Base-by-base conservation (phyloP, 2,113 vertebrate species). In the Limanda limanda region DNA sequence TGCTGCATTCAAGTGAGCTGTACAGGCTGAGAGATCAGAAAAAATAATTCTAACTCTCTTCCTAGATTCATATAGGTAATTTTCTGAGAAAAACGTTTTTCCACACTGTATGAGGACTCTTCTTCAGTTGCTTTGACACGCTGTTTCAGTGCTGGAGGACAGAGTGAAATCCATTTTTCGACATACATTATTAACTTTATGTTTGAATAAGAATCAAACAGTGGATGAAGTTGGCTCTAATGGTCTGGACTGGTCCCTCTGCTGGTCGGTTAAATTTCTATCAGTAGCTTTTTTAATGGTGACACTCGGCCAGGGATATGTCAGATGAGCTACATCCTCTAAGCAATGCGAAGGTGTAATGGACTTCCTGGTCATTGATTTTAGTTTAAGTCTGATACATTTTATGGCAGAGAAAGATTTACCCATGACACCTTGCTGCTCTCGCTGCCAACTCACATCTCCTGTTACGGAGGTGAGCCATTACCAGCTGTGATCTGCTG, bases 401-500 rank as follows among this genome's bases (percentile, higher is more conserved):
- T 69, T 79, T n/a, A 63, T 76, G 42, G 20, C 24, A 15, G 15
- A n/a, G 57, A 74, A 37, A 62, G 55, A 54, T 74, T 60, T 66
- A 69, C 66, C 45, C 48, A 37, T 58, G 68, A 64, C 55, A 58
- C 80, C 60, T 62, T 40, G 66, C 58, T 84, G 78, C 68, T 57
- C 69, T 58, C 0, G 58, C 61, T 75, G 31, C 9, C 68, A 55
- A 63, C 73, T 78, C 55, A 71, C 54, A 72, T 61, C 37, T 40
- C 0, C 68, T 70, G 57, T 74, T 71, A 79, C 73, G 63, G 78
- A 86, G 83, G 74, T 83, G 74, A 86, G 80, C 82, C 71, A 71
- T 82, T 65, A 71, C 76, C 60, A 77, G 74, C 59, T 60, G 21
- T 58, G 71, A 37, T 57, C 69, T 78, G 83, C 65, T n/a, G 59